phyloP scores from a whole-genome alignment of 1,140 invertebrate genomes.

The Micrasema minimum region DNA sequence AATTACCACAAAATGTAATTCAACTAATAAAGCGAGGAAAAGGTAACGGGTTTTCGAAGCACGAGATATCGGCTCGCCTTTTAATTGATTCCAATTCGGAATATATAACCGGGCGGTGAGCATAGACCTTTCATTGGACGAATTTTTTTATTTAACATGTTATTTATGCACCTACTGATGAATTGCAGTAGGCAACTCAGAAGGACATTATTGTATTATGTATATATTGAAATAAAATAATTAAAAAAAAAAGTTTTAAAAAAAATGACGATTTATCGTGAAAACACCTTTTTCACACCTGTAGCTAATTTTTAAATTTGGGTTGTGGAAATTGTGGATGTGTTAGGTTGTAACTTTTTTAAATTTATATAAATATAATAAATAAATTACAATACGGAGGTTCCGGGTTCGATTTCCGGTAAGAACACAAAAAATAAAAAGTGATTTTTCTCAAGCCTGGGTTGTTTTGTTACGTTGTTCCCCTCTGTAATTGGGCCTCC shows the following conservation, averaged over 20 bases:
- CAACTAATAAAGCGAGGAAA: constrained; percentile 44
- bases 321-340: no score
- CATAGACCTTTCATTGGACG: not conserved
- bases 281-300: not conserved
- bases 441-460: no score
- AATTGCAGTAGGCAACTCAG: not conserved
- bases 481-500: no score
- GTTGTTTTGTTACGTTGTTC: no score
- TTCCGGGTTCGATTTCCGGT: no score
- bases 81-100: constrained; percentile 31
- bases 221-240: not conserved
- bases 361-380: no score
- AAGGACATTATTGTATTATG: not conserved
- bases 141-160: not conserved
- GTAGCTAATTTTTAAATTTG: no score
- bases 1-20: constrained; percentile 53
- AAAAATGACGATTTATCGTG: no score
- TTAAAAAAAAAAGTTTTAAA: not conserved
- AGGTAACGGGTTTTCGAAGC: constrained; percentile 35
- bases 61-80: constrained; percentile 46
- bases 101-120: constrained; percentile 1
- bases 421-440: no score
- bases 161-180: not conserved
- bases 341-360: no score
- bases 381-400: no score